Evolutionary conservation across 2,113 vertebrate genomes (phyloP).

Genomic region (Rhea pennata): DNA sequence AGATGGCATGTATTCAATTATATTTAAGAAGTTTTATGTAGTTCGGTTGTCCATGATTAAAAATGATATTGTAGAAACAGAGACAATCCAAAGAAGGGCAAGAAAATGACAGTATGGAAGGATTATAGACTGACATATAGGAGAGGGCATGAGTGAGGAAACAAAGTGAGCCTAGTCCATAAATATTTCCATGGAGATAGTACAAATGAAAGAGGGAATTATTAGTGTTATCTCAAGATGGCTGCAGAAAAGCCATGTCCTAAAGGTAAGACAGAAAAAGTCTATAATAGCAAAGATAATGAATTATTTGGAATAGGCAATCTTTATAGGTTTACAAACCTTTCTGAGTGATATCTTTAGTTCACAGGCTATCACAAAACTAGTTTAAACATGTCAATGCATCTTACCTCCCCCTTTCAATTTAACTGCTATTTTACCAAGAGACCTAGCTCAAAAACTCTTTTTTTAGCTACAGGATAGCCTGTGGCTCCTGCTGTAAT

Average conservation of each 20-base stretch:
- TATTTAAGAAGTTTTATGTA: slow-evolving; percentile 2
- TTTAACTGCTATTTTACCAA: not conserved
- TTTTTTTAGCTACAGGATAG: not conserved
- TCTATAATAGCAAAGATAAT: slow-evolving; percentile 13
- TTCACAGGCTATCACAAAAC: not conserved
- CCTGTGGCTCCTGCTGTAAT: not conserved
- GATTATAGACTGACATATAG: not conserved
- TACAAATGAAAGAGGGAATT: slow-evolving; percentile 52
- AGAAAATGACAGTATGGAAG: not conserved
- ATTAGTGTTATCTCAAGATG: slow-evolving; percentile 49
- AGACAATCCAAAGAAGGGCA: slow-evolving; percentile 18
- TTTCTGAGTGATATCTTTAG: not conserved
- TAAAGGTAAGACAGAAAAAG: slow-evolving; percentile 36
- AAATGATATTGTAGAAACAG: not conserved
- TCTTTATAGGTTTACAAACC: not conserved
- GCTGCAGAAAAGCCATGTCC: slow-evolving; percentile 13
- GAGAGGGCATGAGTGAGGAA: not conserved
- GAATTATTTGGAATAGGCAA: slow-evolving; percentile 23
- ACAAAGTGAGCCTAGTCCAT: slow-evolving; percentile 28
- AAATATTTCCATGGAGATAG: slow-evolving; percentile 57
- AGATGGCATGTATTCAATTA: not conserved
- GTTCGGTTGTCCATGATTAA: not conserved
- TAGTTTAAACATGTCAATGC: not conserved
- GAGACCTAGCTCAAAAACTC: not conserved
- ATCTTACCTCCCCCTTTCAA: not conserved